Percentiles rank a stretch among this genome's conserved stretches.
Evolutionary conservation across 1,140 invertebrate genomes (phyloP).

Genomic region (Leptinotarsa undecemlineata): DNA sequence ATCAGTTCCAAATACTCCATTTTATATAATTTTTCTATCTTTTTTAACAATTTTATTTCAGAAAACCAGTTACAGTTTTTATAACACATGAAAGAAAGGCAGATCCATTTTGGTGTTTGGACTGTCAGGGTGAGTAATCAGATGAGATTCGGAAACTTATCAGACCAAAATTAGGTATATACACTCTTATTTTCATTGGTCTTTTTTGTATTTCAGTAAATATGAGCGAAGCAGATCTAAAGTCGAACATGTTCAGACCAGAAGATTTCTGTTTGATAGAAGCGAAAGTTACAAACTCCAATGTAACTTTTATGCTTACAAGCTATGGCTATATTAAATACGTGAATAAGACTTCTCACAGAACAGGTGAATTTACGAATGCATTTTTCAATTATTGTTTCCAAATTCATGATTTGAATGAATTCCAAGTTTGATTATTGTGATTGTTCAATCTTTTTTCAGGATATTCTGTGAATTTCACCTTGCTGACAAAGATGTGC

Average conservation of each 20-base stretch:
- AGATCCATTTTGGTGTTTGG: conserved; percentile 12
- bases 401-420: not conserved
- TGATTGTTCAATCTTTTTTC: not conserved
- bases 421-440: not conserved
- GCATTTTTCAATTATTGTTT: not conserved
- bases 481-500: conserved; percentile 13
- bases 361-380: not conserved
- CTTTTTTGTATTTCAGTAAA: not conserved
- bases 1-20: too few species aligned
- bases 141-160: not conserved
- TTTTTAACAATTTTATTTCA: not conserved
- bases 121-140: conserved; percentile 2
- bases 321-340: conserved; percentile 10
- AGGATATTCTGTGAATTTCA: conserved; percentile 25
- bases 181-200: not conserved
- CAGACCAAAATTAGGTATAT: not conserved
- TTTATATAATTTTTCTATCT: too few species aligned
- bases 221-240: not conserved
- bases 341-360: not conserved
- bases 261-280: conserved; percentile 13
- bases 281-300: not conserved
- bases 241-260: not conserved
- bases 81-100: conserved; percentile 7
- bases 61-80: not conserved
- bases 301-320: not conserved